Base-by-base conservation (phyloP, 2,888 invertebrate genomes). In the Caenorhabditis zanzibari region DNA sequence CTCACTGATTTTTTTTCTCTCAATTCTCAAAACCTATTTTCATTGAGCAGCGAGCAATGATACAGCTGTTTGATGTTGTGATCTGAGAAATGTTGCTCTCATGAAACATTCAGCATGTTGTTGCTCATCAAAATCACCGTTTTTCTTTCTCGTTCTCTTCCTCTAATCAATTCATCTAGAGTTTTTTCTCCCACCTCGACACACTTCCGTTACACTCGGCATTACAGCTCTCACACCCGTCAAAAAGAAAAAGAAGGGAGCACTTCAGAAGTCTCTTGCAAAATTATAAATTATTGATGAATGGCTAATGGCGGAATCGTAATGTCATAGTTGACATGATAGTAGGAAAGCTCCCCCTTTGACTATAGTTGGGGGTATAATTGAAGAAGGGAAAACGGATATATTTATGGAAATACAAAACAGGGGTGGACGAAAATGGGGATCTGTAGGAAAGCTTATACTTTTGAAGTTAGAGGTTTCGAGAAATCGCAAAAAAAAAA, bases 241-340 rank as follows among this genome's bases (percentile, higher is more conserved):
- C 38, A 16, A 38, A 0, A 16, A 54, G 19, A 22, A 14, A 49
- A 52, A 22, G 24, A 61, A 24, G 16, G 26, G 12, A n/a, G 32
- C 66, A 59, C 47, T 75, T 75, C 56, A 64, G 35, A 19, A 32
- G 12, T 19, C 81, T 69, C 63, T 81, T 72, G 74, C 74, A 75
- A 81, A 75, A 74, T 64, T 69, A 81, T 81, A 75, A 74, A 81
- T 81, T 35, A 81, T 81, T 81, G 61, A 74, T 49, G 68, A 49
- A 56, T 64, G 66, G 63, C 58, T 69, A 71, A 68, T 68, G 59
- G 58, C 66, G 66, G 52, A 76, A 76, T 68, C 64, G 73, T 73
- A 73, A 73, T 80, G 64, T 68, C 68, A 54, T 41, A 68, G 22
- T 49, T 68, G 54, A 68, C 38, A 68, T 38, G 52, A 68, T 68